Evolutionary conservation across 2,797 vertebrate genomes (phyloP), one percentile per base, ranked within the genome.

Genomic region (Helicolenus hilgendorfi): DNA sequence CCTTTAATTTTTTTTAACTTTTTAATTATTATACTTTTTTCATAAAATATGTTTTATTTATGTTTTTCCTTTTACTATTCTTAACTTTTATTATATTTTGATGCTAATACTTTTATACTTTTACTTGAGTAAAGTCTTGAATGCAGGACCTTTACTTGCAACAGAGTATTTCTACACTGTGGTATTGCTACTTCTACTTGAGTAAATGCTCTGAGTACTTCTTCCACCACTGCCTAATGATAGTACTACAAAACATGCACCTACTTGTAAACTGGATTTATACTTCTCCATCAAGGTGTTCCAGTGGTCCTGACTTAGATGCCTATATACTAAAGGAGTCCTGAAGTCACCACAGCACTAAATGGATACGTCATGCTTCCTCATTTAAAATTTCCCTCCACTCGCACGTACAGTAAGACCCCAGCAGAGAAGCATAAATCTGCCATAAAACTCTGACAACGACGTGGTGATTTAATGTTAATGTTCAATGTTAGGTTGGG

Each of bases 401-500:
- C 7, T 72, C 9, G 13, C 29, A 71, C 22, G 20, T 1, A 62
- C 31, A 38, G 65, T 22, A 24, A 72, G 38, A 62, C 79, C 31
- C 59, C 35, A 24, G 35, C 24, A 80, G 56, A 78, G 63, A 77
- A 55, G 45, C 15, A 35, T 10, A 49, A 67, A 78, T 79, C 22
- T 29, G 7, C 60, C 14, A 22, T 26, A 58, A 65, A 65, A 11
- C 62, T 55, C 49, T 49, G 49, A 79, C n/a, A 33, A 62, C 36
- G 26, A 36, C 45, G 4, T 87, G 53, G 10, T 7, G 13, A 72
- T 45, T 81, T 33, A 27, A n/a, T 7, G 49, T 92, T 67, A 27
- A 41, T 10, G 65, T 69, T 49, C n/a, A 9, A 68, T 65, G 49
- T 45, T 76, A 29, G 69, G 78, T 81, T 58, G 58, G 76, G 68